Evolutionary conservation across 2,113 vertebrate species (phyloP).

Genomic region (Nymphicus hollandicus): DNA sequence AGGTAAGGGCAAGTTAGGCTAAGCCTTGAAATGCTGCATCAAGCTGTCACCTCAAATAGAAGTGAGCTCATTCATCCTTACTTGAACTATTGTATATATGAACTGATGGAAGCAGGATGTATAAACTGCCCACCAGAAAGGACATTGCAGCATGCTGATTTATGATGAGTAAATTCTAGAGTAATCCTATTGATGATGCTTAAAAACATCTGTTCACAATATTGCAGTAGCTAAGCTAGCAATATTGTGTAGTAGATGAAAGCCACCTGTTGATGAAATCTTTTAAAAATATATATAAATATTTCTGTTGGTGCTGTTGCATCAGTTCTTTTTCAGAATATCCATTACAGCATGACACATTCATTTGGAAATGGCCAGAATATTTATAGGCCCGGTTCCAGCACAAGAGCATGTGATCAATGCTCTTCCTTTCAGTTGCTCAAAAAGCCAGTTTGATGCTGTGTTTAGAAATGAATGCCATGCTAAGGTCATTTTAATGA

Average conservation of each 20-base stretch:
- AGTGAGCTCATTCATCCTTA: constrained; percentile 48
- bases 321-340: not conserved
- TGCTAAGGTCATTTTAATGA: not conserved
- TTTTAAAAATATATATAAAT: not conserved
- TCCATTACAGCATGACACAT: not conserved
- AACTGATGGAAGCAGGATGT: constrained; percentile 1
- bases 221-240: not conserved
- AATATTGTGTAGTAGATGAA: not conserved
- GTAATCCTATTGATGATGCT: not conserved
- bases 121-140: constrained; percentile 28
- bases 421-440: not conserved
- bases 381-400: not conserved
- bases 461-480: not conserved
- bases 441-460: not conserved
- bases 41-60: constrained; percentile 65
- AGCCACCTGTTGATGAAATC: constrained; percentile 20
- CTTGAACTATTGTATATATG: constrained; percentile 41
- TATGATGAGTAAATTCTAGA: constrained; percentile 29
- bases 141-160: constrained; percentile 41
- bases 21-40: constrained; percentile 67
- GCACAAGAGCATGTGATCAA: not conserved
- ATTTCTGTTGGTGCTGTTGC: not conserved
- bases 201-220: not conserved
- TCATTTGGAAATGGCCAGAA: not conserved
- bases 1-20: constrained; percentile 61